Conservation (phyloP, 2,888 invertebrate genomes). For the Agrenia bidenticulata region DNA sequence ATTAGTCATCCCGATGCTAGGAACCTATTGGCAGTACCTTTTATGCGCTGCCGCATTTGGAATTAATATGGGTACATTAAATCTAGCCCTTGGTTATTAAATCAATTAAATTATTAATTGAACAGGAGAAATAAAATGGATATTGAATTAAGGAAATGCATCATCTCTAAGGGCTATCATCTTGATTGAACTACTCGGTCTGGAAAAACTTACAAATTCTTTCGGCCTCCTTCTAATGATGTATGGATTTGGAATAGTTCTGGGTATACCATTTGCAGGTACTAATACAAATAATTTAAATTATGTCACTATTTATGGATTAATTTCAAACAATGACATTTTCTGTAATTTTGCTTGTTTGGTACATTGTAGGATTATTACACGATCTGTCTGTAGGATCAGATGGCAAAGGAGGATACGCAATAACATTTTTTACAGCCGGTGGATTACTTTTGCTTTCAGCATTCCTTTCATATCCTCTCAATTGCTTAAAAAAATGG, state of each 20-base stretch:
- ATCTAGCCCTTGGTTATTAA: too few species aligned
- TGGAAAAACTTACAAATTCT: conserved; percentile 62
- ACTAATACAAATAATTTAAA: conserved; percentile 32
- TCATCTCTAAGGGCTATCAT: conserved; percentile 91
- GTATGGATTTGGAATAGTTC: conserved; percentile 60
- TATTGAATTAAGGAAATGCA: too few species aligned
- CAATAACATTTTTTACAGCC: conserved; percentile 79
- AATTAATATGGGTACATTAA: too few species aligned
- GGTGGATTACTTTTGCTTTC: conserved; percentile 79
- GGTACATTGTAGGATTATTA: too few species aligned
- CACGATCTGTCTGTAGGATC: too few species aligned
- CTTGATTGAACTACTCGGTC: conserved; percentile 62
- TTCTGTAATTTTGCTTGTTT: too few species aligned
- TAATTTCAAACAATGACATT: conserved; percentile 58
- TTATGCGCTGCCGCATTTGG: too few species aligned
- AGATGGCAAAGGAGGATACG: conserved; percentile 74
- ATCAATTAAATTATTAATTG: too few species aligned
- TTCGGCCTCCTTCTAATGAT: conserved; percentile 62
- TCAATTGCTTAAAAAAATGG: conserved; percentile 75
- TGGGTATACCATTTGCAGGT: conserved; percentile 81
- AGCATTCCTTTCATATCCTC: conserved; percentile 79
- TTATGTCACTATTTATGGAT: not conserved
- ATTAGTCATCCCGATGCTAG: too few species aligned
- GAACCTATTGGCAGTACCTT: too few species aligned
- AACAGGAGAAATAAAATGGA: too few species aligned